These are phyloP conservation scores for Myioborus miniatus DNA, from an alignment of 2,797 vertebrate species.

Conservation along the genomic window DNA sequence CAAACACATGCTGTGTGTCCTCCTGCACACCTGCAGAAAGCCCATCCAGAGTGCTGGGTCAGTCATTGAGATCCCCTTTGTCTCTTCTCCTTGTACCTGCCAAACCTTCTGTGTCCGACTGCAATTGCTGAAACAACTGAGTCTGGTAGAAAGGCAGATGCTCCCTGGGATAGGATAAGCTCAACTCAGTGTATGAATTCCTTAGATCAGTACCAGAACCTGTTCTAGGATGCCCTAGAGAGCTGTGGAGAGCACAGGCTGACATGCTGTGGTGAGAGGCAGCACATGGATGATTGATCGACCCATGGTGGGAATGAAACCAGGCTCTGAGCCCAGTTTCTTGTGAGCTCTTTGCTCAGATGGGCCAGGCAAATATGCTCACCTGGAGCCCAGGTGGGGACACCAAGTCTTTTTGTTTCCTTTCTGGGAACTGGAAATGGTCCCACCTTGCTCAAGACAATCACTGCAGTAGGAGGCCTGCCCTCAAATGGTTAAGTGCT, in stretches of 20 bases:
- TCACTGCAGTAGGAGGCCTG: not conserved
- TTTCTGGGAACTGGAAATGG: not conserved
- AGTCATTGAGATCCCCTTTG: not conserved
- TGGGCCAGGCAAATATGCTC: not conserved
- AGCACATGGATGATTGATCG: accelerated
- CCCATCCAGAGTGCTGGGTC: not conserved
- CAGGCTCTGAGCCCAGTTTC: not conserved
- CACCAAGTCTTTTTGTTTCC: not conserved
- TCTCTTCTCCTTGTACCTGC: not conserved
- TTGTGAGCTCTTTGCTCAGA: not conserved
- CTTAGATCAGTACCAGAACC: not conserved
- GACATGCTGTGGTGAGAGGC: not conserved
- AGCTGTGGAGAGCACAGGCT: not conserved
- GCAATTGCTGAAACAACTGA: not conserved
- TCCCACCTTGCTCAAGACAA: not conserved
- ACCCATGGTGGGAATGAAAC: not conserved
- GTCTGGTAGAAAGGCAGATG: not conserved
- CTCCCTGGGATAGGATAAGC: not conserved
- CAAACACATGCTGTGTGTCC: not conserved
- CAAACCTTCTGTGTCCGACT: not conserved
- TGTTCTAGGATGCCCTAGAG: not conserved
- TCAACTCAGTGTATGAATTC: not conserved
- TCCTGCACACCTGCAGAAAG: not conserved
- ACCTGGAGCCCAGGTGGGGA: not conserved
- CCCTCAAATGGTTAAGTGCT: not conserved